A percentile compares a stretch with the other conserved stretches of the same genome.
Evolutionary conservation across 2,113 vertebrate species (phyloP).

Genomic region (Asarcornis scutulata): DNA sequence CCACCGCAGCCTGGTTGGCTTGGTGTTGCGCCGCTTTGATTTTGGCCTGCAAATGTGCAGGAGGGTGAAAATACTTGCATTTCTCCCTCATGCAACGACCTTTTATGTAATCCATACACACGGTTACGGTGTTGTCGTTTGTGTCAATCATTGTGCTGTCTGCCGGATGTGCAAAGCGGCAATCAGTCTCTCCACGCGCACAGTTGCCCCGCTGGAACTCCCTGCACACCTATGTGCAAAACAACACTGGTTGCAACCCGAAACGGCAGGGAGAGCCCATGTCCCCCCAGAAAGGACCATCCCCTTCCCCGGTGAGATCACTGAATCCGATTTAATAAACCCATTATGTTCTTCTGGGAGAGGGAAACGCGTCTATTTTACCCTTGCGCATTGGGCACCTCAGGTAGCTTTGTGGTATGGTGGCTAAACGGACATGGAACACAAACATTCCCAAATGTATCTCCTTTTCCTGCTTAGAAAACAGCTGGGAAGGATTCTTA

Average conservation of each 20-base stretch:
- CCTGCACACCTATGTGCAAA: slow-evolving; percentile 87
- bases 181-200: slow-evolving; percentile 94
- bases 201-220: slow-evolving; percentile 97
- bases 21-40: slow-evolving; percentile 97
- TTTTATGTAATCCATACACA: slow-evolving; percentile 99
- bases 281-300: background rate
- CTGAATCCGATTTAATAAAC: background rate
- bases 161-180: slow-evolving; percentile 94
- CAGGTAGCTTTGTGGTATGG: background rate
- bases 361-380: background rate
- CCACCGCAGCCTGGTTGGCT: slow-evolving; percentile 90
- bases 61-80: slow-evolving; percentile 99
- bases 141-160: slow-evolving; percentile 98
- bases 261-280: background rate
- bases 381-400: background rate
- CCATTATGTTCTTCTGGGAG: background rate
- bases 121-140: slow-evolving; percentile 95
- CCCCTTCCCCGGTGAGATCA: background rate
- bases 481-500: background rate
- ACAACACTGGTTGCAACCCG: slow-evolving; percentile 24
- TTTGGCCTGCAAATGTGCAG: slow-evolving; percentile 99
- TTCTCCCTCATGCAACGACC: slow-evolving; percentile 98
- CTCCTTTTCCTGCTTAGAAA: background rate
- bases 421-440: background rate
- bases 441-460: background rate